phyloP scores from a whole-genome alignment of 92 coral and sea anemone species.

The Isaurus tuberculatus region DNA sequence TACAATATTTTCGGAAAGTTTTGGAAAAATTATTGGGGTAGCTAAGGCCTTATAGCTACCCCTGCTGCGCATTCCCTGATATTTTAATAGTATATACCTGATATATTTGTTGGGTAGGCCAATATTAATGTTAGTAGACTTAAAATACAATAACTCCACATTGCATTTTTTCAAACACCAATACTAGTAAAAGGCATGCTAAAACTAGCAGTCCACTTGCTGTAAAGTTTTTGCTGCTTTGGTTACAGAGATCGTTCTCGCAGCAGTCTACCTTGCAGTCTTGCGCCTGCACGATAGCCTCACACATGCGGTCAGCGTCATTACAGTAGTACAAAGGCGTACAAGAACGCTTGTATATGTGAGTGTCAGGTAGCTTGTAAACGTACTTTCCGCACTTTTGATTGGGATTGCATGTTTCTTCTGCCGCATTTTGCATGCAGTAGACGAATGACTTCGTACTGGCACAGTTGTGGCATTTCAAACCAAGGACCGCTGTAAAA shows the following conservation, averaged over 20 bases:
- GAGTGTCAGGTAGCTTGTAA: constrained; percentile 25
- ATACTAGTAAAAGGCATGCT: background rate
- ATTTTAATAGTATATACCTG: too few relatives aligned
- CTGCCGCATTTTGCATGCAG: constrained; percentile 24
- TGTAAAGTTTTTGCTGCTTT: background rate
- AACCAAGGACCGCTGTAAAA: constrained; percentile 19
- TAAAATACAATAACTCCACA: background rate
- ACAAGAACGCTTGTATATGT: constrained; percentile 46
- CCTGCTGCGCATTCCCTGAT: too few relatives aligned
- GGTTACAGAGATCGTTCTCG: constrained; percentile 32
- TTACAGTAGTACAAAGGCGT: constrained; percentile 30
- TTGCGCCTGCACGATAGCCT: constrained; percentile 32
- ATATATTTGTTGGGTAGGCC: too few relatives aligned
- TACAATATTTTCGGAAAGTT: too few relatives aligned
- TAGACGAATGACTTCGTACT: constrained; percentile 27
- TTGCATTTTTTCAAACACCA: background rate
- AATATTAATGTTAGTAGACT: background rate
- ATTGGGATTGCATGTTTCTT: constrained; percentile 16
- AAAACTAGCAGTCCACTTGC: background rate
- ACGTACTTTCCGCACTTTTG: constrained; percentile 38
- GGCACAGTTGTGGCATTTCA: constrained; percentile 42
- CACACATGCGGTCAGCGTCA: constrained; percentile 44
- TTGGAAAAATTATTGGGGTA: too few relatives aligned
- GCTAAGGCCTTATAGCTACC: too few relatives aligned
- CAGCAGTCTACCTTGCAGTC: constrained; percentile 45